Conservation (phyloP, 2,888 invertebrate species). For the Hemaris fuciformis region DNA sequence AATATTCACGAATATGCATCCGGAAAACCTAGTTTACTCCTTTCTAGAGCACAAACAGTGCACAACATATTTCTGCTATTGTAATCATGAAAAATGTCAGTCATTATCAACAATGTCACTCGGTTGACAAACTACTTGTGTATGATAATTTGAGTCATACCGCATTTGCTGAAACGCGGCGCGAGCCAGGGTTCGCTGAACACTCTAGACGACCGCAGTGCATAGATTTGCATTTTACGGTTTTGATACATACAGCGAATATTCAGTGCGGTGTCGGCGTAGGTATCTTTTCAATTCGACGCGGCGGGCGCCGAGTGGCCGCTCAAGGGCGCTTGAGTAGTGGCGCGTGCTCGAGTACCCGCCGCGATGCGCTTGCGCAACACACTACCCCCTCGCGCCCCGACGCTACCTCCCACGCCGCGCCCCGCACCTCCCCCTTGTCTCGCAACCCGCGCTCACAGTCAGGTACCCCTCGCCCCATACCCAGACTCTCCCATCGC, state of each 20-base stretch:
- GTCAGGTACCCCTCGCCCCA: constrained; percentile 23
- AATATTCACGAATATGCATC: neutral
- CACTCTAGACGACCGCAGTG: constrained; percentile 75
- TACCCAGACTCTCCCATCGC: constrained; percentile 18
- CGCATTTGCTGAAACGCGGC: constrained; percentile 73
- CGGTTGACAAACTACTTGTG: constrained; percentile 57
- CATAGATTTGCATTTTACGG: constrained; percentile 81
- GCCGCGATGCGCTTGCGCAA: constrained; percentile 69
- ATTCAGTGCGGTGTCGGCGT: constrained; percentile 76
- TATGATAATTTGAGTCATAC: constrained; percentile 72
- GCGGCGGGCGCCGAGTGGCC: constrained; percentile 71
- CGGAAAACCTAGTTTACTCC: neutral
- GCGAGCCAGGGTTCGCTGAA: constrained; percentile 53
- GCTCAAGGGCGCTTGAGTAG: constrained; percentile 69
- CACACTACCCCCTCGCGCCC: constrained; percentile 23
- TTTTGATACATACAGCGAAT: constrained; percentile 79
- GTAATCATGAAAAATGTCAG: constrained; percentile 9
- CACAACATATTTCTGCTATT: neutral
- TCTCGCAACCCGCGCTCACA: constrained; percentile 16
- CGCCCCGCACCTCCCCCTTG: constrained; percentile 23
- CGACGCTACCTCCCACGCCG: constrained; percentile 19
- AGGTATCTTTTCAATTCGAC: constrained; percentile 80
- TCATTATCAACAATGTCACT: constrained; percentile 53
- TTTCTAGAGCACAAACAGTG: neutral
- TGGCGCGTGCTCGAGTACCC: constrained; percentile 76